A percentile compares a stretch with the other conserved stretches of the same genome.
Conservation (phyloP, 2,888 invertebrate genomes). For the Ganaspis brasiliensis region DNA sequence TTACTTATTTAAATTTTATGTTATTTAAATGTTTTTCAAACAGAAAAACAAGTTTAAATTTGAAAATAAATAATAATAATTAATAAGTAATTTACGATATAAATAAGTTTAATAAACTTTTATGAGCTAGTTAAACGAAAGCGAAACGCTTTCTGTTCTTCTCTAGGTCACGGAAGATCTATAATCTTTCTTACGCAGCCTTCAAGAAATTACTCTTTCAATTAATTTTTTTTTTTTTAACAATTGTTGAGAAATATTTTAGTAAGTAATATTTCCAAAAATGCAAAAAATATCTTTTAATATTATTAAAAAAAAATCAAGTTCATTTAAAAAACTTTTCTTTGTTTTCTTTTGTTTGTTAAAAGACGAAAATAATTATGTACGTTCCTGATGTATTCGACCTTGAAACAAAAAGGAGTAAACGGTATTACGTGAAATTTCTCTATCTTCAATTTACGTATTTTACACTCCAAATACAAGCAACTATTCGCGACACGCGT, state of each 20-base stretch:
- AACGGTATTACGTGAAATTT: slow-evolving; percentile 33
- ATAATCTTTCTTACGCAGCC: slow-evolving; percentile 6
- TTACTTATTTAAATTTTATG: too few species aligned
- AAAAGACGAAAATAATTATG: not conserved
- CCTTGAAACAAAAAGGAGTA: slow-evolving; percentile 25
- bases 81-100: not conserved
- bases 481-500: slow-evolving; percentile 3
- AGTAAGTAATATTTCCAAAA: too few species aligned
- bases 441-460: slow-evolving; percentile 22
- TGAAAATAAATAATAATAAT: not conserved
- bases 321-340: not conserved
- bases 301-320: too few species aligned
- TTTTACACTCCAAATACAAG: slow-evolving; percentile 8
- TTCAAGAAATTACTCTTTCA: not conserved
- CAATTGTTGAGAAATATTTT: not conserved
- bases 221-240: not conserved
- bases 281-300: too few species aligned
- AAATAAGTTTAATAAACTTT: slow-evolving; percentile 1
- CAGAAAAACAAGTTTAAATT: not conserved
- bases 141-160: slow-evolving; percentile 41
- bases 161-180: slow-evolving; percentile 41
- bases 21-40: too few species aligned
- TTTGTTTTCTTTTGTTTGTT: too few species aligned
- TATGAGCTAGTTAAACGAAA: slow-evolving; percentile 19
- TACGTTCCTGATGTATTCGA: not conserved